Conservation (phyloP, 64 coral and sea anemone genomes). For the Exaiptasia diaphana region DNA sequence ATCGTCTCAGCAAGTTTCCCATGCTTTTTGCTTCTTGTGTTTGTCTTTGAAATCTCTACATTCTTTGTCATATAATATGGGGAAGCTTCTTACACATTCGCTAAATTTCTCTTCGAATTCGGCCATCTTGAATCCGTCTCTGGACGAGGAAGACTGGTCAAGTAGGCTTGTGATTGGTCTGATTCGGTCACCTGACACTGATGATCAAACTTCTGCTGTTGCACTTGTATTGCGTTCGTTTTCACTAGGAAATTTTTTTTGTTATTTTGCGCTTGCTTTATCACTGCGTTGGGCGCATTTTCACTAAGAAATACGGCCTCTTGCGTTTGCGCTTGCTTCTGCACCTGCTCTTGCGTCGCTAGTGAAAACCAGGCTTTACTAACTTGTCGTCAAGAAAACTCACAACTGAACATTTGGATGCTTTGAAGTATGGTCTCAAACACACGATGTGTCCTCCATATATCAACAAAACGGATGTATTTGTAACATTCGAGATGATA, state of each 20-base stretch:
- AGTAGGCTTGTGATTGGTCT: neutral
- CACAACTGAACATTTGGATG: neutral
- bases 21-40: conserved; percentile 27
- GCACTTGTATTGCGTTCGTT: neutral
- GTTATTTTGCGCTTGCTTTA: neutral
- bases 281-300: no score
- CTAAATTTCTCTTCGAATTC: conserved; percentile 19
- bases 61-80: conserved; percentile 25
- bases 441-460: neutral
- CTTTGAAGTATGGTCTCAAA: neutral
- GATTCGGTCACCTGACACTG: no score
- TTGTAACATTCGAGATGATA: neutral
- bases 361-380: neutral
- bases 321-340: neutral
- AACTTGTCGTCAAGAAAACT: neutral
- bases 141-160: neutral
- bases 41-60: conserved; percentile 24
- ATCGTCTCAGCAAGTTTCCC: neutral
- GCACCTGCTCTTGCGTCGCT: neutral
- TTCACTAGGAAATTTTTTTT: neutral
- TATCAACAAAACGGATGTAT: neutral
- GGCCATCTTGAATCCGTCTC: neutral
- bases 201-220: neutral
- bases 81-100: conserved; percentile 10
- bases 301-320: neutral